Evolutionary conservation across 2,888 invertebrate genomes (phyloP).

Genomic region (Leptarthrus brevirostris): DNA sequence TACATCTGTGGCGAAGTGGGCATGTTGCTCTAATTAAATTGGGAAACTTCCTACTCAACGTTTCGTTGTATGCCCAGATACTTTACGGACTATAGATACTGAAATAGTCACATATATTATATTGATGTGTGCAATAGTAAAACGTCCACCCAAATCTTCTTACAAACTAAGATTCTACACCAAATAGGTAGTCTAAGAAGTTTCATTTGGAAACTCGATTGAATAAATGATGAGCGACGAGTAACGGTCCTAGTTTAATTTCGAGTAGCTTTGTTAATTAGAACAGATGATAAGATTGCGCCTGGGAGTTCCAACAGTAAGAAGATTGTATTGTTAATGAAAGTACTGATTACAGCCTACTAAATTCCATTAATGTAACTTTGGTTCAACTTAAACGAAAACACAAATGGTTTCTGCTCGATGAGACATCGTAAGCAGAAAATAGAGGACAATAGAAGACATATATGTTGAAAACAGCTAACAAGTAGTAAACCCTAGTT

Average conservation of each 20-base stretch:
- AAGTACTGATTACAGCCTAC: no score
- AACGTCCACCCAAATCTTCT: not conserved
- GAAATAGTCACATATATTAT: not conserved
- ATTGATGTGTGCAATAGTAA: not conserved
- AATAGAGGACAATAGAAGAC: no score
- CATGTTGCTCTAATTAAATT: conserved; percentile 23
- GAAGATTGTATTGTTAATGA: no score
- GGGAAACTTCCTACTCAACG: not conserved
- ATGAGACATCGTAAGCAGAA: no score
- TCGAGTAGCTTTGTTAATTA: not conserved
- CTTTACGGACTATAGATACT: not conserved
- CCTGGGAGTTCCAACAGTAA: no score
- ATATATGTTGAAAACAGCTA: no score
- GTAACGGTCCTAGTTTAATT: not conserved
- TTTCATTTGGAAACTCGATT: not conserved
- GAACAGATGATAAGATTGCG: not conserved
- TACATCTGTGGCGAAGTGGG: not conserved
- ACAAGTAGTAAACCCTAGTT: no score
- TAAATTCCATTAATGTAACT: no score
- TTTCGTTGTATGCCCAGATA: not conserved
- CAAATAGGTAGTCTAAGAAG: no score
- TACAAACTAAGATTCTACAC: not conserved
- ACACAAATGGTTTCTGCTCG: no score
- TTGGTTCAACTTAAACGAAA: no score
- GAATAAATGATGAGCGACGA: not conserved